Percentiles rank a stretch among this genome's conserved stretches.
Conservation (phyloP, 1,140 invertebrate species). For the Ceratosolen solmsi region DNA sequence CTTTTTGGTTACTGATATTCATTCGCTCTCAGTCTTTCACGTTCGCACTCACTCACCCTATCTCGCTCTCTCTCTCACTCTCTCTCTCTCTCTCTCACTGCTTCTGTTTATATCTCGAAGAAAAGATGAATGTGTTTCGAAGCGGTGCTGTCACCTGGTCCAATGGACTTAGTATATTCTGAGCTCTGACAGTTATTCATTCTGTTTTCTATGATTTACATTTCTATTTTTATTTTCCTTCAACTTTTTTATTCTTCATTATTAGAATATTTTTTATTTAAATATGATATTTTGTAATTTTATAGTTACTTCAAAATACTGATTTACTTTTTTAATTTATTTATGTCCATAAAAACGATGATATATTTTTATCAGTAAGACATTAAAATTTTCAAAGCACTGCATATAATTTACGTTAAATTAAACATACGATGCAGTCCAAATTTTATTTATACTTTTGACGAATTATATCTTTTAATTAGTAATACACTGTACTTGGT, state of each 20-base stretch:
- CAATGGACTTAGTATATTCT: slow-evolving; percentile 61
- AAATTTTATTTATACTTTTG: too few relatives aligned
- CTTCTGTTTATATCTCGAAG: neutral
- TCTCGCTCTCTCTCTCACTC: slow-evolving; percentile 28
- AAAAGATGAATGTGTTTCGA: slow-evolving; percentile 70
- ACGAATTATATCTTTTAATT: too few relatives aligned
- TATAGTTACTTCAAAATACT: too few relatives aligned
- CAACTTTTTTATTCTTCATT: neutral
- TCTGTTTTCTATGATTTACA: neutral
- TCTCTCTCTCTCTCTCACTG: neutral
- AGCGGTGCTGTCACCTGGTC: slow-evolving; percentile 72
- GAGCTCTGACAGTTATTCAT: slow-evolving; percentile 39
- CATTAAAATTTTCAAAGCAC: too few relatives aligned
- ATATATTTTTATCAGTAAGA: too few relatives aligned
- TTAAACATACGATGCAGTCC: too few relatives aligned
- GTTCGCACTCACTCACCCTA: neutral
- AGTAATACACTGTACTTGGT: too few relatives aligned
- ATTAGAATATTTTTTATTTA: neutral
- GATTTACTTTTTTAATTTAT: too few relatives aligned
- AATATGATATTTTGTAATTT: neutral
- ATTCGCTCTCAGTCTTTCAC: slow-evolving; percentile 22
- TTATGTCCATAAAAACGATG: too few relatives aligned
- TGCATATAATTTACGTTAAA: too few relatives aligned
- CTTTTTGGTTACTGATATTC: neutral
- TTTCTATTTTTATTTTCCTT: neutral